Percentiles rank a stretch among this genome's conserved stretches.
Conservation (phyloP, 2,888 invertebrate genomes). For the Caenorhabditis imperialis region DNA sequence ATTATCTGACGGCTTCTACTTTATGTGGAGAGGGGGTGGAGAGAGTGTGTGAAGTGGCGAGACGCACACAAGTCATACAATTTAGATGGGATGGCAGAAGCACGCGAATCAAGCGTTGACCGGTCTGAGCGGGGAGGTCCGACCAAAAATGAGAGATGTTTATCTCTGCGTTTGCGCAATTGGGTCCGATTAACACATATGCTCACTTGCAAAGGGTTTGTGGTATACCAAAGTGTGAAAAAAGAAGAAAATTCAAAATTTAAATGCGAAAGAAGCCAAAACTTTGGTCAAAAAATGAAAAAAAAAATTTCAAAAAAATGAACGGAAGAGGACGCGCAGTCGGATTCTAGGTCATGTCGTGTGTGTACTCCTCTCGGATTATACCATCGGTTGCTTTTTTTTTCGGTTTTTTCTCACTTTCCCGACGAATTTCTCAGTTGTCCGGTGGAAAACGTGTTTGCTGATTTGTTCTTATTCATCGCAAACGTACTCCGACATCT, state of each 20-base stretch:
- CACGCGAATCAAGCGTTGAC: slow-evolving; percentile 50
- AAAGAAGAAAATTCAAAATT: too few relatives aligned
- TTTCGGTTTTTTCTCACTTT: not conserved
- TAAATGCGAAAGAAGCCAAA: too few relatives aligned
- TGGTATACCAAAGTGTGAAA: too few relatives aligned
- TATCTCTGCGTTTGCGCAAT: not conserved
- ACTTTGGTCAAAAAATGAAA: not conserved
- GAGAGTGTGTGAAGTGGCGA: slow-evolving; percentile 4
- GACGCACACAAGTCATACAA: slow-evolving; percentile 25
- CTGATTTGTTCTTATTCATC: not conserved
- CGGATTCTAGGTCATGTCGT: not conserved
- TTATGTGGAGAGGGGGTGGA: slow-evolving; percentile 21
- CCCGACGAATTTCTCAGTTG: not conserved
- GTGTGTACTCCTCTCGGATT: slow-evolving; percentile 24
- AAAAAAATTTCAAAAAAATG: not conserved
- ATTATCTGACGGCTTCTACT: slow-evolving; percentile 53
- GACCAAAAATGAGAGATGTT: slow-evolving; percentile 7
- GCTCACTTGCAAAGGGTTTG: too few relatives aligned
- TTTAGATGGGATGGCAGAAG: slow-evolving; percentile 37
- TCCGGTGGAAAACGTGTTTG: not conserved
- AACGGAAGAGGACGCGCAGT: not conserved
- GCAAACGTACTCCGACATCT: slow-evolving; percentile 8
- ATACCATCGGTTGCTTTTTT: not conserved
- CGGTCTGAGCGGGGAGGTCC: slow-evolving; percentile 4
- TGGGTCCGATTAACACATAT: too few relatives aligned